These are phyloP conservation scores for Protodeltote pygarga DNA, from an alignment of 2,888 invertebrate genomes.

Conservation along the genomic window DNA sequence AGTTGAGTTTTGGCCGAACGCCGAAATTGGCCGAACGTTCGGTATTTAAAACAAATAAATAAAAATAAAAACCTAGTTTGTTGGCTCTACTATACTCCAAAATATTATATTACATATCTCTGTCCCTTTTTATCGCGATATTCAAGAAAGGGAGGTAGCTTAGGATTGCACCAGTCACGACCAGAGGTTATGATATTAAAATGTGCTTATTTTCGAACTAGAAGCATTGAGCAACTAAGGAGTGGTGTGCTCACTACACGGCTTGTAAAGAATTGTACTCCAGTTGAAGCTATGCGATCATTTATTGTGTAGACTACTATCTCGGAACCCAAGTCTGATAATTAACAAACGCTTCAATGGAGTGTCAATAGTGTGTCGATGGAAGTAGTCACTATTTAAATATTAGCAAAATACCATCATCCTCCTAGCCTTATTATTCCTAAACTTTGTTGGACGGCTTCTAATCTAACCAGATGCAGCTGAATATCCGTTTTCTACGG, in stretches of 20 bases:
- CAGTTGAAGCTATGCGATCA: conserved; percentile 1
- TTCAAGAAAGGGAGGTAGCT: conserved; percentile 35
- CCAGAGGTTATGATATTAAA: conserved; percentile 74
- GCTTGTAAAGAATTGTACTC: neutral
- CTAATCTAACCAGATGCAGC: too few species aligned
- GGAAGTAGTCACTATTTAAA: too few species aligned
- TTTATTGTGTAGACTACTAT: neutral
- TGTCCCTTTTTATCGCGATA: conserved; percentile 15
- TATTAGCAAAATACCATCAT: too few species aligned
- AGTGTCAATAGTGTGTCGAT: too few species aligned
- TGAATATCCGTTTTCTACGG: too few species aligned
- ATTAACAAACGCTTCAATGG: too few species aligned
- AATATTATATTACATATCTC: conserved; percentile 13
- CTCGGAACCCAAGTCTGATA: neutral
- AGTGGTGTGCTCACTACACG: conserved; percentile 59
- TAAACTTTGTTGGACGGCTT: too few species aligned
- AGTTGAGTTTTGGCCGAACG: too few species aligned
- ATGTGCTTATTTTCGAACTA: conserved; percentile 72
- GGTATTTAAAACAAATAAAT: too few species aligned
- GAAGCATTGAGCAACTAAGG: conserved; percentile 69
- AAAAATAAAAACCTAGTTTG: neutral
- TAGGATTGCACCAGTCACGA: conserved; percentile 66
- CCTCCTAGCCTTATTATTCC: too few species aligned
- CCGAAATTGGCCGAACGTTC: too few species aligned
- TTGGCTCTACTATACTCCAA: neutral